phyloP scores from a whole-genome alignment of 2,888 invertebrate genomes.

The Drosophila kambysellisi region DNA sequence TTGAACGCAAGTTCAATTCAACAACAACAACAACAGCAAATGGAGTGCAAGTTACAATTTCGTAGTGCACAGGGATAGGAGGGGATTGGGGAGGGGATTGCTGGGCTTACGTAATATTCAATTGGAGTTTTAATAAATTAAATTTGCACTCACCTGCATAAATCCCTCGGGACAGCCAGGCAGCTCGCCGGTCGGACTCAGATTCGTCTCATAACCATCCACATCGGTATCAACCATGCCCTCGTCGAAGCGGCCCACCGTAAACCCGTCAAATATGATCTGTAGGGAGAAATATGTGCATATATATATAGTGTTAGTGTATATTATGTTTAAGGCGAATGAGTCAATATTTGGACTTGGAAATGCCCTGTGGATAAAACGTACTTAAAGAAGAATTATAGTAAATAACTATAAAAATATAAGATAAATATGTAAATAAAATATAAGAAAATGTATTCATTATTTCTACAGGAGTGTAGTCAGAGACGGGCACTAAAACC shows the following conservation, averaged over 20 bases:
- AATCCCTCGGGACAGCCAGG: constrained; percentile 95
- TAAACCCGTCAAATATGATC: constrained; percentile 95
- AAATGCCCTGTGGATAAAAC: background rate
- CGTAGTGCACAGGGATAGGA: background rate
- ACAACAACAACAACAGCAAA: constrained; percentile 50
- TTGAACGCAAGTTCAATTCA: constrained; percentile 46
- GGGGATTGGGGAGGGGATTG: background rate
- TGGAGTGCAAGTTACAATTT: constrained; percentile 67
- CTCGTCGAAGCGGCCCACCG: constrained; percentile 92
- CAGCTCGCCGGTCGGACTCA: constrained; percentile 86
- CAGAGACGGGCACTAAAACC: background rate
- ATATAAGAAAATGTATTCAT: background rate
- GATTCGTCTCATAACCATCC: constrained; percentile 85
- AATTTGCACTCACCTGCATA: constrained; percentile 89
- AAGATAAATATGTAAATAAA: background rate
- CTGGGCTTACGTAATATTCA: constrained; percentile 63
- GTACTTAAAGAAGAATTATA: background rate
- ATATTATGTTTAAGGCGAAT: background rate
- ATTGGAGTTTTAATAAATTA: constrained; percentile 69
- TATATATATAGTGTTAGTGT: background rate
- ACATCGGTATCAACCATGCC: constrained; percentile 86
- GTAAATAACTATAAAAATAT: too few relatives aligned
- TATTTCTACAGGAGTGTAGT: background rate
- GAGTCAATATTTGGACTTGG: background rate
- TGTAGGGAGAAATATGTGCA: constrained; percentile 73